Base-by-base conservation (phyloP, 2,888 invertebrate species). In the Troides helena region DNA sequence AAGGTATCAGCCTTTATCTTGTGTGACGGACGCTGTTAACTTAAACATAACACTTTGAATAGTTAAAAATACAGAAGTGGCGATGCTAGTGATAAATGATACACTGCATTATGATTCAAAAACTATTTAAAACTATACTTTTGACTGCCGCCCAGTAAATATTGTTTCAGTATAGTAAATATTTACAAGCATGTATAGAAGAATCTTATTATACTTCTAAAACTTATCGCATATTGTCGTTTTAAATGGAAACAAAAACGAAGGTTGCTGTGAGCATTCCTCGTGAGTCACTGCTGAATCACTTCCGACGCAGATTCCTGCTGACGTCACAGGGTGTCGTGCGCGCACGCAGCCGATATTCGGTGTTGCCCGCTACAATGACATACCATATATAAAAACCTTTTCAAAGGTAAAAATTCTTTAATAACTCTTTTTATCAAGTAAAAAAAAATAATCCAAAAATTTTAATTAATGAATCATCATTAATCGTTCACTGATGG, bases 291-390 rank as follows among this genome's bases (percentile, higher is more conserved):
- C 60, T 71, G 74, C 75, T 88, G 88, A 89, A 76, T 89, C 89
- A 89, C 81, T 84, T 89, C 89, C 88, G 88, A 84, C 71, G 81
- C 79, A 81, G 79, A 87, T 87, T 85, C 87, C 84, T 83, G 78
- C 72, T 88, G 88, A 89, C 90, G 88, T 89, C 88, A 89, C 84
- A 77, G 89, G 89, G 84, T 81, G 76, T n/a, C 58, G 56, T 76
- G 82, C 83, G 85, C 81, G 72, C 75, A 80, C 80, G 83, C 81
- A 77, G 50, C 60, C 39, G 18, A 25, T 14, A 53, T 8, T 21
- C 21, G 14, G 57, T 66, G 66, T 70, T 64, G 64, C 56, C 70
- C 23, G 57, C 14, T 58, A n/a, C 14, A 18, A n/a, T 12, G 18
- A 50, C 18, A 17, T 5, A 4, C 53, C 10, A 14, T 10, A 3